Percentiles rank a stretch among this genome's conserved stretches.
Conservation (phyloP, 1,140 invertebrate genomes). For the Bombus polaris region DNA sequence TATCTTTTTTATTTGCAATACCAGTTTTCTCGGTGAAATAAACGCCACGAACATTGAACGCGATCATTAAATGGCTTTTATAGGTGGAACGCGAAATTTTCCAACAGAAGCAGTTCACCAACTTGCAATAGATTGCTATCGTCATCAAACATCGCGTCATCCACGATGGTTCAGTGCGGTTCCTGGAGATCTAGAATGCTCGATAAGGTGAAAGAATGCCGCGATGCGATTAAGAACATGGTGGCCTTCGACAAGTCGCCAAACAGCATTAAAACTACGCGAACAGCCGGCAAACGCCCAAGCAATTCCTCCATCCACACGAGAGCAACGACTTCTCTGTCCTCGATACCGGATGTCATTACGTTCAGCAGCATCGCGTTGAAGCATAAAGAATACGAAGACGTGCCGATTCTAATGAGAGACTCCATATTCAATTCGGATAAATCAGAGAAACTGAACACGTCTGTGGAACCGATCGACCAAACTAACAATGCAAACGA, state of each 20-base stretch:
- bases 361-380: not conserved
- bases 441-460: not conserved
- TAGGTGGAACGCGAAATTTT: conserved; percentile 8
- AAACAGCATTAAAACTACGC: not conserved
- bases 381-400: not conserved
- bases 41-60: not conserved
- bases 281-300: too few species aligned
- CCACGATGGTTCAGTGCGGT: not conserved
- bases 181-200: conserved; percentile 24
- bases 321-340: not conserved
- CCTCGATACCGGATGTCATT: conserved; percentile 14
- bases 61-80: too few species aligned
- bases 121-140: not conserved
- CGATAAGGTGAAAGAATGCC: conserved; percentile 13
- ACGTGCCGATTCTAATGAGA: not conserved
- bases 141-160: not conserved
- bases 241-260: not conserved
- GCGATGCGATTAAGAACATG: not conserved
- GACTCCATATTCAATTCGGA: not conserved
- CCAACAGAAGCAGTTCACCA: not conserved
- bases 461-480: not conserved
- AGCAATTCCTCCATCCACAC: not conserved
- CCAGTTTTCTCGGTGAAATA: not conserved
- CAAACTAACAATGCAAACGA: not conserved
- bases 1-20: not conserved